Evolutionary conservation across 2,797 vertebrate species (phyloP).

Genomic region (Diceros bicornis): DNA sequence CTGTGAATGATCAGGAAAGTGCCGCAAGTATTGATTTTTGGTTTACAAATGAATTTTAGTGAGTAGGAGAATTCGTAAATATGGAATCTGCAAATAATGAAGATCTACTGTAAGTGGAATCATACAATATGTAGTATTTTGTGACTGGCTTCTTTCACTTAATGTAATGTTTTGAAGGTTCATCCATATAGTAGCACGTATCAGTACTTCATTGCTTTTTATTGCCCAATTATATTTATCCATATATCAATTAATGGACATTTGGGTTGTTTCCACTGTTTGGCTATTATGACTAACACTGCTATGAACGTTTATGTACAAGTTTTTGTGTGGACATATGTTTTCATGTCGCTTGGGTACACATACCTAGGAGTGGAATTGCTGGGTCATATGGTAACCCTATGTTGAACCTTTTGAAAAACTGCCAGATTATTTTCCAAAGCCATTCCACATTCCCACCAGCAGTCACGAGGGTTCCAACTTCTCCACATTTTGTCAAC

Average conservation of each 20-base stretch:
- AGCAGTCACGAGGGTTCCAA: neutral
- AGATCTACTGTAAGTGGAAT: neutral
- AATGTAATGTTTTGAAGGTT: neutral
- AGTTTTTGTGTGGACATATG: neutral
- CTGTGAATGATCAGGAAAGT: neutral
- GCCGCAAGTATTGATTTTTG: neutral
- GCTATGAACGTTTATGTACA: neutral
- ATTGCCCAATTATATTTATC: neutral
- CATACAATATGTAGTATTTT: neutral
- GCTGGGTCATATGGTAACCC: neutral
- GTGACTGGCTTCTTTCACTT: constrained; percentile 23
- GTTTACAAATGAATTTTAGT: constrained; percentile 54
- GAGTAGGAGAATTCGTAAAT: neutral
- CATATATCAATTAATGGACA: neutral
- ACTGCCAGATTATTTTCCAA: neutral
- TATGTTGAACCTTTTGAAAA: neutral
- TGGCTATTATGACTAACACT: neutral
- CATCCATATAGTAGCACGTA: neutral
- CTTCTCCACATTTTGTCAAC: constrained; percentile 26
- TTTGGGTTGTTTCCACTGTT: neutral
- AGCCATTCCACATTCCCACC: neutral
- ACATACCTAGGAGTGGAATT: neutral
- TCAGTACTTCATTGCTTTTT: neutral
- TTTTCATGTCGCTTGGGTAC: neutral
- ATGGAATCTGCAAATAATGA: constrained; percentile 12